These are phyloP conservation scores for Smittia sp. DNA, from an alignment of 2,888 invertebrate species.

Conservation along the genomic window DNA sequence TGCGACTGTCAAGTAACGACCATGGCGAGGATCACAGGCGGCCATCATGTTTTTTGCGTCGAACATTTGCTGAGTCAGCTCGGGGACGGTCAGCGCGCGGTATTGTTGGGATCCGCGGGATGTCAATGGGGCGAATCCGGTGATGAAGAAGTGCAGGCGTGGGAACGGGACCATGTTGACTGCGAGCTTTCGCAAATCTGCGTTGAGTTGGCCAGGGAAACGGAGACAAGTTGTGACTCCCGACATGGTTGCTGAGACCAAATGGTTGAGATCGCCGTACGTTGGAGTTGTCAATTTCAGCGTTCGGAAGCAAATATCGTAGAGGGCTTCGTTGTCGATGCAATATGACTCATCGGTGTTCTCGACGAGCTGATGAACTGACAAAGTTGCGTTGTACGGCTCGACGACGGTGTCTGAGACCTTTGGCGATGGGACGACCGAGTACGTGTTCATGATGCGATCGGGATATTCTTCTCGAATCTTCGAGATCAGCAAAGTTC, in stretches of 20 bases:
- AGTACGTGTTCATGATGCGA: conserved; percentile 78
- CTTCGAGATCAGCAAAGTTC: conserved; percentile 75
- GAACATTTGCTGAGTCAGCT: conserved; percentile 75
- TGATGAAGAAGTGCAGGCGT: conserved; percentile 85
- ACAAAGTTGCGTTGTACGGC: conserved; percentile 87
- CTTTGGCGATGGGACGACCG: conserved; percentile 80
- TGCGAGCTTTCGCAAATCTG: conserved; percentile 80
- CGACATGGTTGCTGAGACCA: conserved; percentile 83
- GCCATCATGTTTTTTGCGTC: conserved; percentile 78
- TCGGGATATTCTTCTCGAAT: conserved; percentile 83
- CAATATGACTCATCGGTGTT: conserved; percentile 90
- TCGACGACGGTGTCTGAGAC: conserved; percentile 62
- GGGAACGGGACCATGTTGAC: conserved; percentile 96
- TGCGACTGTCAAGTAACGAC: conserved; percentile 68
- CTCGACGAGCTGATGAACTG: conserved; percentile 84
- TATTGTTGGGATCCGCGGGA: conserved; percentile 64
- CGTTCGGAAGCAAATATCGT: conserved; percentile 89
- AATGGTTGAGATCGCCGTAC: conserved; percentile 85
- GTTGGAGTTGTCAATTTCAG: conserved; percentile 72
- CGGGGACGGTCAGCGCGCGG: conserved; percentile 67
- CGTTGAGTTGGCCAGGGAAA: conserved; percentile 89
- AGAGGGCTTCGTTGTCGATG: conserved; percentile 89
- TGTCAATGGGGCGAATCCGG: conserved; percentile 79
- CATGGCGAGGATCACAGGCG: conserved; percentile 70
- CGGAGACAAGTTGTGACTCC: conserved; percentile 81